A percentile compares a stretch with the other conserved stretches of the same genome.
These are phyloP conservation scores for Xylocopa sonorina DNA, from an alignment of 1,140 invertebrate genomes.

Conservation along the genomic window DNA sequence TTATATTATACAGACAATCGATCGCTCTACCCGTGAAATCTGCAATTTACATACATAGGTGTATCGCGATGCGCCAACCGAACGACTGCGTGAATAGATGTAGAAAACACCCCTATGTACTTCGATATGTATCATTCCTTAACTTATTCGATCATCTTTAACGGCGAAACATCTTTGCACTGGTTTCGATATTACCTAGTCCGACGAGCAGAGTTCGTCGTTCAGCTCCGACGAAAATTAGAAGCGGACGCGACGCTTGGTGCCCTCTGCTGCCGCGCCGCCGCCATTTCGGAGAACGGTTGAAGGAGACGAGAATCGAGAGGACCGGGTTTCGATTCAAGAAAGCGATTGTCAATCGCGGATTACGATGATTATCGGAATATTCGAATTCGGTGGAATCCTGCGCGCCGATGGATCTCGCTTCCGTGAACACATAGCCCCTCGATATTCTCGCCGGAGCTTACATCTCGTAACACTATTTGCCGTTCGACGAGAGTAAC, in stretches of 20 bases:
- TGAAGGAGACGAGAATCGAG: neutral
- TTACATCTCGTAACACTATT: conserved; percentile 82
- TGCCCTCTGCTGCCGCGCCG: neutral
- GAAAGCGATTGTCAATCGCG: conserved; percentile 39
- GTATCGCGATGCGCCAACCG: neutral
- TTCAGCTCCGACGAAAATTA: conserved; percentile 50
- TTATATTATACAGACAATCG: neutral
- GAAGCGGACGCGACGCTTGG: neutral
- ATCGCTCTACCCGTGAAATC: neutral
- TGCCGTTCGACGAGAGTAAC: conserved; percentile 91
- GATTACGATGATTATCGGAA: conserved; percentile 31
- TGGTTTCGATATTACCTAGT: conserved; percentile 39
- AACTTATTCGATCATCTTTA: conserved; percentile 59
- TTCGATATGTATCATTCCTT: conserved; percentile 74
- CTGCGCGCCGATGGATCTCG: conserved; percentile 9
- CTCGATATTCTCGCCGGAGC: conserved; percentile 39
- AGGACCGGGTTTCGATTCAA: conserved; percentile 9
- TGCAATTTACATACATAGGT: neutral
- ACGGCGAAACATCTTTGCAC: conserved; percentile 60
- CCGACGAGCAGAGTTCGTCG: neutral
- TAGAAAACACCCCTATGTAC: conserved; percentile 55
- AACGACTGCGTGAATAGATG: conserved; percentile 36
- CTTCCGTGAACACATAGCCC: conserved; percentile 30
- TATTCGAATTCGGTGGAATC: conserved; percentile 10
- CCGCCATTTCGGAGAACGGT: neutral